These are phyloP conservation scores for Tragelaphus oryx DNA, from an alignment of 2,797 vertebrate genomes.

Conservation along the genomic window DNA sequence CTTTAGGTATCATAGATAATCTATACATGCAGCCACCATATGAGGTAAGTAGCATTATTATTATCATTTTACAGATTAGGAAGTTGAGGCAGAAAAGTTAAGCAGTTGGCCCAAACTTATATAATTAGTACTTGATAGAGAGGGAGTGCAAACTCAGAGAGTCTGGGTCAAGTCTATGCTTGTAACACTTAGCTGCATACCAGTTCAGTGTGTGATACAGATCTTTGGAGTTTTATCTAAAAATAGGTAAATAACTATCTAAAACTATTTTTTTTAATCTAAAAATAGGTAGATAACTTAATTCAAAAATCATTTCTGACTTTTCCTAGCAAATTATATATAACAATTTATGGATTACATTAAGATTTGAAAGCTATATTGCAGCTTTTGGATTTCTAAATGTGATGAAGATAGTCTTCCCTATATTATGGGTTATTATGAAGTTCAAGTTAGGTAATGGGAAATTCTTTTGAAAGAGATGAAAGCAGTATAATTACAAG, in stretches of 20 bases:
- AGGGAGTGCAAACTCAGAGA: background rate
- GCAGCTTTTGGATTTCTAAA: conserved; percentile 37
- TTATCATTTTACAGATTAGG: background rate
- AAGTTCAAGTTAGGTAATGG: conserved; percentile 22
- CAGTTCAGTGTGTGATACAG: background rate
- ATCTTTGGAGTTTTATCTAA: conserved; percentile 24
- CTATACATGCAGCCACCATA: background rate
- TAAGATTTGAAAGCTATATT: background rate
- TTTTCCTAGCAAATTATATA: conserved; percentile 12
- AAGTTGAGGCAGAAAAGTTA: background rate
- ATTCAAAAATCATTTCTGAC: conserved; percentile 36
- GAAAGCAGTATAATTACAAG: conserved; percentile 28
- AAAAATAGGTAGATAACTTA: conserved; percentile 16
- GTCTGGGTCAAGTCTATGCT: background rate
- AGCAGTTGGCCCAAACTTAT: background rate
- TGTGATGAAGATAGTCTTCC: background rate
- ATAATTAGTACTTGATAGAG: background rate
- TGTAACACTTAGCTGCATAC: background rate
- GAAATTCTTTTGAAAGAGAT: conserved; percentile 42
- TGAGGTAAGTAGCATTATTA: background rate
- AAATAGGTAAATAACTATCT: background rate
- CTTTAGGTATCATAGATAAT: background rate
- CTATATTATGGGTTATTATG: background rate
- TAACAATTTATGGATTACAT: background rate
- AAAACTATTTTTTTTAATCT: background rate